Percentiles rank a stretch among this genome's conserved stretches.
Evolutionary conservation across 2,113 vertebrate genomes (phyloP).

Genomic region (Microtus richardsoni): DNA sequence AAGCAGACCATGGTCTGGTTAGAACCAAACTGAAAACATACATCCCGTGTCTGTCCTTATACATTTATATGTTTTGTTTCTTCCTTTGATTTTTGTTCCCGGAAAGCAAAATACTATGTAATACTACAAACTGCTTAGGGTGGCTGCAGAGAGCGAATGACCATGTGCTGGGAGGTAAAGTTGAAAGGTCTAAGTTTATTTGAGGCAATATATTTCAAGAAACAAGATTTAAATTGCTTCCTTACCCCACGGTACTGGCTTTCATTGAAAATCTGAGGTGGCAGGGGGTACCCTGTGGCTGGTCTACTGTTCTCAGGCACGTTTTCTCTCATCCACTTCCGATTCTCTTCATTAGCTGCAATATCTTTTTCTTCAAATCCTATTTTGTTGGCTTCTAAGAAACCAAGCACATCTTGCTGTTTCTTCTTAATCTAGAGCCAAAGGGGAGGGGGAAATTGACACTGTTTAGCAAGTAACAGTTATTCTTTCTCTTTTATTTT

Average conservation of each 20-base stretch:
- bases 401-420: constrained; percentile 96
- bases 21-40: constrained; percentile 35
- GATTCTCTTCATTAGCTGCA: constrained; percentile 94
- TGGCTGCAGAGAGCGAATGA: background rate
- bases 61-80: background rate
- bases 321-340: constrained; percentile 98
- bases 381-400: constrained; percentile 96
- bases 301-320: constrained; percentile 93
- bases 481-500: background rate
- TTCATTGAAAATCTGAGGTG: constrained; percentile 97
- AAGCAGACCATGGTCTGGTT: background rate
- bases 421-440: constrained; percentile 96
- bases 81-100: background rate
- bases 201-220: background rate
- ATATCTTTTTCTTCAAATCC: constrained; percentile 97
- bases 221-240: constrained; percentile 42
- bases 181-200: background rate
- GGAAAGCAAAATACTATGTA: constrained; percentile 20
- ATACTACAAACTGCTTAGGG: background rate
- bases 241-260: constrained; percentile 96
- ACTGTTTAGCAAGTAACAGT: background rate
- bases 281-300: constrained; percentile 93
- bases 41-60: background rate
- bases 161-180: background rate
- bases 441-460: constrained; percentile 22